Percentiles rank a stretch among this genome's conserved stretches.
Conservation (phyloP, 2,888 invertebrate genomes). For the Catotricha subobsoleta region DNA sequence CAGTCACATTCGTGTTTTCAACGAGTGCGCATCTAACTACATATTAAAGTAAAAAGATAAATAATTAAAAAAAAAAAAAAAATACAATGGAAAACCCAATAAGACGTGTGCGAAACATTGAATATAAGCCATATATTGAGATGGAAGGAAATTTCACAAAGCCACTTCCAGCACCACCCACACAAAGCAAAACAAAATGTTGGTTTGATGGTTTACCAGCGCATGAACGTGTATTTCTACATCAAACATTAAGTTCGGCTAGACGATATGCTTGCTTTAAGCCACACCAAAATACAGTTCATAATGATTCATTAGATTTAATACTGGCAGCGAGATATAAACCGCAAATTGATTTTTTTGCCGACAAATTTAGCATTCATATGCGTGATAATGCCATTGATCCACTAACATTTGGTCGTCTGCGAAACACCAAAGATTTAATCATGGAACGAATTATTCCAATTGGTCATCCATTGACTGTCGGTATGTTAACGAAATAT, state of each 20-base stretch:
- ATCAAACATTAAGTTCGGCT: conserved; percentile 36
- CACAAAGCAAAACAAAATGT: conserved; percentile 13
- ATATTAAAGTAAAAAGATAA: no score
- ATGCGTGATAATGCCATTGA: not conserved
- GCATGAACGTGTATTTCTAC: conserved; percentile 31
- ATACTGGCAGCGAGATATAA: conserved; percentile 46
- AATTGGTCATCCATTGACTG: conserved; percentile 32
- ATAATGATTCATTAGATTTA: conserved; percentile 51
- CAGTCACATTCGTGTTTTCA: no score
- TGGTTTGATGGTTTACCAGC: conserved; percentile 27
- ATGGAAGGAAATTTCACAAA: conserved; percentile 30
- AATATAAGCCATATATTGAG: conserved; percentile 28
- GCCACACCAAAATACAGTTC: conserved; percentile 21
- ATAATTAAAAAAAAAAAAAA: no score
- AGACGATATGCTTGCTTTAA: conserved; percentile 30
- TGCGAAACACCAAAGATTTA: conserved; percentile 38
- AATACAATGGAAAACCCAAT: no score
- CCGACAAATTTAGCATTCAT: not conserved
- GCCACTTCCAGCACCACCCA: conserved; percentile 20
- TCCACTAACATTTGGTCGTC: conserved; percentile 43
- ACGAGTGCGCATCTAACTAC: no score
- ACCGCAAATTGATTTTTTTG: conserved; percentile 29
- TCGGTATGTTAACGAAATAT: conserved; percentile 16
- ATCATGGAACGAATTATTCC: conserved; percentile 29
- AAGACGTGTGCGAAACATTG: conserved; percentile 18